Base-by-base conservation (phyloP, 1,140 invertebrate genomes). In the Drosophila gunungcola region DNA sequence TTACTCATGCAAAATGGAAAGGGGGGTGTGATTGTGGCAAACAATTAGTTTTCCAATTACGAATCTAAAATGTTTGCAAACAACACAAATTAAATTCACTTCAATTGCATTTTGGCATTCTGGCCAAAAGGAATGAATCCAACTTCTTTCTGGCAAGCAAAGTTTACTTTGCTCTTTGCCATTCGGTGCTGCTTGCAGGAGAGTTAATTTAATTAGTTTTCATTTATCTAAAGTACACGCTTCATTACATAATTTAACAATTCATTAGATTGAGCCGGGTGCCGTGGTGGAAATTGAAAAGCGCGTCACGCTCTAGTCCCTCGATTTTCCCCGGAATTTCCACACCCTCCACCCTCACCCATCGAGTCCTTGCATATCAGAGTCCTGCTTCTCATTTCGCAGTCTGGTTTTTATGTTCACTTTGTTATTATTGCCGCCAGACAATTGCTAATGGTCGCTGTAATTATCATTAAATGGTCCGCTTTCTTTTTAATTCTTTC, bases 231-330 rank as follows among this genome's bases (percentile, higher is more conserved):
- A 74, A 83, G 80, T 83, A 82, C 80, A 82, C 80, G 80, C 69
- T 82, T 82, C 80, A 83, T 82, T 82, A 82, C 80, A 83, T 83
- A 82, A 82, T 82, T 82, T 82, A 82, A 82, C 80, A 83, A 82
- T 83, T 82, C 80, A 82, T 82, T 82, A 67, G 80, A 82, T 74
- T 83, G 75, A 81, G 62, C 64, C 78, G 64, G 62, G 67, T 46
- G 45, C 42, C 64, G 48, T 63, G 68, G 48, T 63, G 68, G 78
- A 81, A 81, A 82, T 81, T 81, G 78, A 81, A 82, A 81, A 81
- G 61, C 79, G 73, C 79, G 79, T 68, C 79, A 81, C 79, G 79
- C 80, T 72, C 39, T 54, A 64, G 21, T 62, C 73, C 78, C 78
- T 75, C 46, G 58, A 45, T 48, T 41, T 12, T n/a, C 21, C 39